phyloP scores from a whole-genome alignment of 2,113 vertebrate genomes.

The Chelonoidis abingdonii region DNA sequence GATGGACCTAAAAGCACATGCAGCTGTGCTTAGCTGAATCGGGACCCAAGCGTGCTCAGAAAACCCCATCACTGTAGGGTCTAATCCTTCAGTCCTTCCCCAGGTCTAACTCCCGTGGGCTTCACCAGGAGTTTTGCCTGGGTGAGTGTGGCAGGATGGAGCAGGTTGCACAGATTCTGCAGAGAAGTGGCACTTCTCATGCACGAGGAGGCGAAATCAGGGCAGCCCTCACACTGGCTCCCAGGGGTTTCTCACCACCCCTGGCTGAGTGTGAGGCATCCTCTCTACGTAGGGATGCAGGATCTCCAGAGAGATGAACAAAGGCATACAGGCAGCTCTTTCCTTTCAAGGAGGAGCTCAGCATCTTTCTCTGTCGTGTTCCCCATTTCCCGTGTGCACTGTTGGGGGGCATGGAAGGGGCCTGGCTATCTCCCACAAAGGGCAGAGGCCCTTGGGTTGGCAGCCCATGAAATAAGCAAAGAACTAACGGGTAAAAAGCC shows the following conservation, averaged over 20 bases:
- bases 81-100: background rate
- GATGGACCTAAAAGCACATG: background rate
- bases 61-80: background rate
- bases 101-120: accelerated
- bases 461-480: background rate
- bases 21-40: background rate
- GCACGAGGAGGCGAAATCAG: background rate
- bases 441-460: too few species aligned
- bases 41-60: accelerated
- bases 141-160: background rate
- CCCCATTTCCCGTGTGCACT: background rate
- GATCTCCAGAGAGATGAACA: background rate
- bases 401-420: too few species aligned
- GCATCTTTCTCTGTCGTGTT: background rate
- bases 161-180: background rate
- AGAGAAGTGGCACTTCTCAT: background rate
- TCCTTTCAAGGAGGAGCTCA: background rate
- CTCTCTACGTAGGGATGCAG: background rate
- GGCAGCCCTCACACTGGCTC: background rate
- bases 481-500: background rate
- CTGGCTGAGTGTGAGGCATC: accelerated
- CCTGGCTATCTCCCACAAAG: accelerated
- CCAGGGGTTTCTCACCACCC: background rate
- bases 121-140: background rate
- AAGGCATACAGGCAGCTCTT: background rate